phyloP scores from a whole-genome alignment of 1,140 invertebrate species.

The Vanessa tameamea region DNA sequence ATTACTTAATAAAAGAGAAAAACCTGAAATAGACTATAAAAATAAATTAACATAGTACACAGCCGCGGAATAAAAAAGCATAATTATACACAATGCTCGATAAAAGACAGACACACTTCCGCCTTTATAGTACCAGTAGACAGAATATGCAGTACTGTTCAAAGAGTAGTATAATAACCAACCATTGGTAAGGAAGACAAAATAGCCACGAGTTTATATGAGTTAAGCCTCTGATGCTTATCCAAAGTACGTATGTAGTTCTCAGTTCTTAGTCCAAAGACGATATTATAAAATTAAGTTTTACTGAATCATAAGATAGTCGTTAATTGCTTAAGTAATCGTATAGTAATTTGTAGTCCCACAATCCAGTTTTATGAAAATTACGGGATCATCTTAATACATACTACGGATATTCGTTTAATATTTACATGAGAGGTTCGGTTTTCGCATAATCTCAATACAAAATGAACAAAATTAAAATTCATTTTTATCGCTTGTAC shows the following conservation, averaged over 20 bases:
- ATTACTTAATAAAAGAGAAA: no score
- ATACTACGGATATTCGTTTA: conserved; percentile 4
- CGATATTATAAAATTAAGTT: background rate
- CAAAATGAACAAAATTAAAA: conserved; percentile 1
- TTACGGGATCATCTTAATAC: background rate
- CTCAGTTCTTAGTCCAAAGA: background rate
- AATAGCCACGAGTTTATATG: background rate
- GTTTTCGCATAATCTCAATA: background rate
- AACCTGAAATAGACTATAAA: no score
- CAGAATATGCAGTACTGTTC: no score
- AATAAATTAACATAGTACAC: no score
- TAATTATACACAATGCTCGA: no score
- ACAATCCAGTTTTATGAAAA: background rate
- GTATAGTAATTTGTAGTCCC: background rate
- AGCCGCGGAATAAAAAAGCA: no score
- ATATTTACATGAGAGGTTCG: background rate
- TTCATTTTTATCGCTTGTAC: background rate
- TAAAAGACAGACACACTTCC: no score
- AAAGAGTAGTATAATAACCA: no score
- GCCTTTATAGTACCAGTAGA: no score
- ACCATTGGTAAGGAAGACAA: no score
- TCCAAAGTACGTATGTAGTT: background rate
- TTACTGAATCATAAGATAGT: background rate
- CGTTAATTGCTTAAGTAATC: background rate
- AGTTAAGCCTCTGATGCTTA: background rate